A percentile compares a stretch with the other conserved stretches of the same genome.
phyloP scores from a whole-genome alignment of 2,888 invertebrate genomes.

The Leucophenga montana region DNA sequence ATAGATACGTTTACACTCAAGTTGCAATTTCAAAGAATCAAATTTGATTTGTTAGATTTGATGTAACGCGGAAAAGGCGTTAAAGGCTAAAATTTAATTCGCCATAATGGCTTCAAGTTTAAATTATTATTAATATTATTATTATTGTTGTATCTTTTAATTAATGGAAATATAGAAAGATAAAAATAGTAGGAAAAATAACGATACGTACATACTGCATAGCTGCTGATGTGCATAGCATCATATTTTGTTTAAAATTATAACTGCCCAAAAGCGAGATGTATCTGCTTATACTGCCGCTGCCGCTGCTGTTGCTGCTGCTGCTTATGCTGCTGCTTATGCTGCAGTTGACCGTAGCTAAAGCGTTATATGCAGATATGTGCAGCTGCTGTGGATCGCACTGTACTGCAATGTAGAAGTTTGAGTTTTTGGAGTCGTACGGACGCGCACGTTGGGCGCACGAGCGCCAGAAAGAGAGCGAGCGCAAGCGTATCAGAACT shows the following conservation, averaged over 20 bases:
- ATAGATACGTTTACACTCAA: neutral
- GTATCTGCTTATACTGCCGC: conserved; percentile 31
- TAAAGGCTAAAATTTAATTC: neutral
- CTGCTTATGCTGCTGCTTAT: conserved; percentile 34
- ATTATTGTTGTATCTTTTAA: neutral
- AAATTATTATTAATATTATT: no score
- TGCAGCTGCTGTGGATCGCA: conserved; percentile 29
- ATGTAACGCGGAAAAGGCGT: no score
- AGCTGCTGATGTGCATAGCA: conserved; percentile 73
- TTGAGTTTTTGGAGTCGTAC: no score
- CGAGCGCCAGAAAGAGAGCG: neutral
- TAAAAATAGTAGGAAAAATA: conserved; percentile 23
- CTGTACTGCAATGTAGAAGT: no score
- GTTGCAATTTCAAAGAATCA: neutral
- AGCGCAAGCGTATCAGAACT: neutral
- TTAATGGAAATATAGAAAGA: neutral
- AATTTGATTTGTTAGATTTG: no score
- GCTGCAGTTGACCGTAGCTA: conserved; percentile 34
- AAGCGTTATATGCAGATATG: conserved; percentile 29
- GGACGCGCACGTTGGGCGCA: no score
- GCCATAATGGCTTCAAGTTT: neutral
- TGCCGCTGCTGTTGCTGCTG: conserved; percentile 26
- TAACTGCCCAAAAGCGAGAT: conserved; percentile 62
- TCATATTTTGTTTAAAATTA: conserved; percentile 69
- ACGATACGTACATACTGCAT: conserved; percentile 71